Conservation (phyloP, 2,797 vertebrate genomes). For the Glossophaga mutica region DNA sequence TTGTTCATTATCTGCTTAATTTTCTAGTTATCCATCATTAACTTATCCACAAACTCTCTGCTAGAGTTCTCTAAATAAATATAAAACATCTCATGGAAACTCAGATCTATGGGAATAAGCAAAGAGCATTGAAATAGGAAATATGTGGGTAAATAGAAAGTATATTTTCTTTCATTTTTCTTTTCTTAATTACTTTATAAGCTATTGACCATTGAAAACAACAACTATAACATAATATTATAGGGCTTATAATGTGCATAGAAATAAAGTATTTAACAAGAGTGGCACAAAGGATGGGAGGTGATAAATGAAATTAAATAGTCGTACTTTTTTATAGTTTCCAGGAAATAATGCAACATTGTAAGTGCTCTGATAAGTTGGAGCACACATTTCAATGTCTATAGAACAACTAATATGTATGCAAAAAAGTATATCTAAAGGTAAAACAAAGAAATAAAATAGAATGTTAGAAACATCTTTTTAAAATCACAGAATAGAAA, state of each 20-base stretch:
- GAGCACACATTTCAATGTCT: background rate
- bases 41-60: background rate
- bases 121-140: background rate
- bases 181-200: background rate
- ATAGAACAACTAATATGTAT: background rate
- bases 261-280: background rate
- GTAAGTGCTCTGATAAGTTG: background rate
- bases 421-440: background rate
- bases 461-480: background rate
- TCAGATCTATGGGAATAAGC: background rate
- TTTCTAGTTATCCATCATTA: background rate
- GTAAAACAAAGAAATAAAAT: background rate
- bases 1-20: background rate
- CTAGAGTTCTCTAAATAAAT: background rate
- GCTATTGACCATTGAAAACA: background rate
- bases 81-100: background rate
- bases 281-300: background rate
- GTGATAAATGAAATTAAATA: background rate
- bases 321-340: background rate
- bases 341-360: background rate
- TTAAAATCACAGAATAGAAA: background rate
- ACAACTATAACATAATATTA: background rate
- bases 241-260: background rate
- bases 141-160: background rate
- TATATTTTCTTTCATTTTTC: background rate